Percentiles rank a stretch among this genome's conserved stretches.
phyloP scores from a whole-genome alignment of 2,797 vertebrate genomes.

The Fistularia commersonii region DNA sequence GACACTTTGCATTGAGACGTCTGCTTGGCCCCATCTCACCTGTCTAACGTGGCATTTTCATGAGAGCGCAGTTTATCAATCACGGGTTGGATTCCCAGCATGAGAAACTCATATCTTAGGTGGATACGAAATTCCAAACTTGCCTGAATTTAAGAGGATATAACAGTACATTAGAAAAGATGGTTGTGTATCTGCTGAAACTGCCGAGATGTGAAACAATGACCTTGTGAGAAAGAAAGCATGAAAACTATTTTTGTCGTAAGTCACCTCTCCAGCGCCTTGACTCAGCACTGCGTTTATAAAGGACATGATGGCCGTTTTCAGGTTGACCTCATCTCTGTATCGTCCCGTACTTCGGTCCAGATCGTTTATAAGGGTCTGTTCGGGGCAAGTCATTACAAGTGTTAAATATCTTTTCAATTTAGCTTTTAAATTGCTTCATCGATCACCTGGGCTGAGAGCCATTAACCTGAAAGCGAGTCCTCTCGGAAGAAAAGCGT shows the following conservation, averaged over 20 bases:
- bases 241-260: not conserved
- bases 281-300: conserved; percentile 98
- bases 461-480: conserved; percentile 89
- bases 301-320: conserved; percentile 99
- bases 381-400: conserved; percentile 33
- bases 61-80: conserved; percentile 96
- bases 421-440: conserved; percentile 2
- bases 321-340: conserved; percentile 96
- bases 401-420: conserved; percentile 16
- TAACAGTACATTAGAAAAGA: not conserved
- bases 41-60: conserved; percentile 95
- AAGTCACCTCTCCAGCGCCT: conserved; percentile 91
- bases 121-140: conserved; percentile 98
- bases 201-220: not conserved
- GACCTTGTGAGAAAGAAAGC: conserved; percentile 6
- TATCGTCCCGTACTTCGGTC: conserved; percentile 95
- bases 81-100: conserved; percentile 97
- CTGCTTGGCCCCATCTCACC: conserved; percentile 71
- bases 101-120: conserved; percentile 96
- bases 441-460: not conserved
- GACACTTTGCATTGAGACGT: not conserved
- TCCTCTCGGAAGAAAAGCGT: conserved; percentile 92
- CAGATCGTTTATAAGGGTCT: conserved; percentile 95
- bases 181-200: conserved; percentile 6
- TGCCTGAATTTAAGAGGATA: conserved; percentile 65